Conservation (phyloP, 2,113 vertebrate genomes). For the Hypomesus transpacificus region DNA sequence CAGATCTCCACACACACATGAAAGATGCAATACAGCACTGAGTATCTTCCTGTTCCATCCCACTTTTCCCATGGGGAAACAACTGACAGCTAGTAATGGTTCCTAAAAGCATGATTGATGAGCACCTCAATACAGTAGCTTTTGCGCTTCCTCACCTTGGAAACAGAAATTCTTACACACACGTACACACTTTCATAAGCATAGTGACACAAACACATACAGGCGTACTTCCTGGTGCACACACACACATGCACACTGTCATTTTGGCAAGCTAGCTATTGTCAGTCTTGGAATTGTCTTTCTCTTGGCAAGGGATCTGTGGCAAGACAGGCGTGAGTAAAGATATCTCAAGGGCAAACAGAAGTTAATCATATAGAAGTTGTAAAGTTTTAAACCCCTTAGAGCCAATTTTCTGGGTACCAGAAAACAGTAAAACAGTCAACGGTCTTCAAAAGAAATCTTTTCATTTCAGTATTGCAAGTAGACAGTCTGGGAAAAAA, state of each 20-base stretch:
- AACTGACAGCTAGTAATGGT: constrained; percentile 39
- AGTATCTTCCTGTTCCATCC: background rate
- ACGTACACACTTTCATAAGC: background rate
- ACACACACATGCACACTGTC: background rate
- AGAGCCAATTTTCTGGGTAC: too few relatives aligned
- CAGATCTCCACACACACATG: background rate
- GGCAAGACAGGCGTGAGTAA: background rate
- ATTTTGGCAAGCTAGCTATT: background rate
- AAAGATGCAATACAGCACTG: background rate
- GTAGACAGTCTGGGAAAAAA: too few relatives aligned
- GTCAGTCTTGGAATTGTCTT: background rate
- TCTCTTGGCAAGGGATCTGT: background rate
- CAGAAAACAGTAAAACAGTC: too few relatives aligned
- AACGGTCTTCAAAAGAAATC: too few relatives aligned
- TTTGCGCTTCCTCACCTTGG: background rate
- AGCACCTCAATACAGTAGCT: constrained; percentile 22
- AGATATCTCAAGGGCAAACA: constrained; percentile 1
- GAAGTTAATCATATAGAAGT: background rate
- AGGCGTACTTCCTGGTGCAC: background rate
- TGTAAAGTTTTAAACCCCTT: background rate
- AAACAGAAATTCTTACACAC: background rate
- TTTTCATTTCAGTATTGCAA: too few relatives aligned
- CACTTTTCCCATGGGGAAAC: constrained; percentile 8
- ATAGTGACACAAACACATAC: background rate
- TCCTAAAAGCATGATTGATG: constrained; percentile 56